These are phyloP conservation scores for Agapostemon virescens DNA, from an alignment of 2,888 invertebrate genomes.

Conservation along the genomic window DNA sequence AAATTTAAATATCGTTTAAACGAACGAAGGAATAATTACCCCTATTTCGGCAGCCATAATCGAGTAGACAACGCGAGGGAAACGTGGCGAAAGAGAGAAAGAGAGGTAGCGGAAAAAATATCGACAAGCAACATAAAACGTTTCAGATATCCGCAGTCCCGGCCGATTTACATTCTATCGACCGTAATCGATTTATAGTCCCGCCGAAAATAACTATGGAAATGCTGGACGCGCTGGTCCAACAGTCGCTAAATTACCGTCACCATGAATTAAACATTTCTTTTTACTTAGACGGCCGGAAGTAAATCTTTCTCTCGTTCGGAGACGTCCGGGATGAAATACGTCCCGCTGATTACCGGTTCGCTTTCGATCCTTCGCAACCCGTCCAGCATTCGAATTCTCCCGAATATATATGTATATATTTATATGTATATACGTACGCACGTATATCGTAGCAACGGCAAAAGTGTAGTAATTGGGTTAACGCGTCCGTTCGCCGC, in stretches of 20 bases:
- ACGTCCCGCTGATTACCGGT: slow-evolving; percentile 3
- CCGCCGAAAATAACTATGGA: slow-evolving; percentile 48
- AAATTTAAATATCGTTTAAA: too few species aligned
- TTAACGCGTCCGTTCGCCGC: not conserved
- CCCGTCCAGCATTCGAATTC: not conserved
- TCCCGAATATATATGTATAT: not conserved
- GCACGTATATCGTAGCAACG: not conserved
- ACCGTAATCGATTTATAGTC: slow-evolving; percentile 49
- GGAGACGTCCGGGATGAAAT: slow-evolving; percentile 1
- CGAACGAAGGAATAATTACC: too few species aligned
- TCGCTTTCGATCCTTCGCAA: not conserved
- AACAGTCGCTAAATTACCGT: slow-evolving; percentile 39
- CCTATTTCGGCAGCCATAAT: too few species aligned
- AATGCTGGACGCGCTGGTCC: slow-evolving; percentile 21
- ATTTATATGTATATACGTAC: too few species aligned
- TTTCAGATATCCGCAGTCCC: slow-evolving; percentile 24
- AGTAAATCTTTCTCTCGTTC: slow-evolving; percentile 43
- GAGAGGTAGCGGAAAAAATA: not conserved
- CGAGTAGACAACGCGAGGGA: too few species aligned
- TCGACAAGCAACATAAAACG: slow-evolving; percentile 16
- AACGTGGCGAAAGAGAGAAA: not conserved
- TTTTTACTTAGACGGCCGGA: slow-evolving; percentile 9
- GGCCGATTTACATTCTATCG: slow-evolving; percentile 46
- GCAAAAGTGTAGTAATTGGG: not conserved
- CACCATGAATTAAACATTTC: slow-evolving; percentile 44